A percentile compares a stretch with the other conserved stretches of the same genome.
These are phyloP conservation scores for Suillia variegata DNA, from an alignment of 2,888 invertebrate genomes.

Conservation along the genomic window DNA sequence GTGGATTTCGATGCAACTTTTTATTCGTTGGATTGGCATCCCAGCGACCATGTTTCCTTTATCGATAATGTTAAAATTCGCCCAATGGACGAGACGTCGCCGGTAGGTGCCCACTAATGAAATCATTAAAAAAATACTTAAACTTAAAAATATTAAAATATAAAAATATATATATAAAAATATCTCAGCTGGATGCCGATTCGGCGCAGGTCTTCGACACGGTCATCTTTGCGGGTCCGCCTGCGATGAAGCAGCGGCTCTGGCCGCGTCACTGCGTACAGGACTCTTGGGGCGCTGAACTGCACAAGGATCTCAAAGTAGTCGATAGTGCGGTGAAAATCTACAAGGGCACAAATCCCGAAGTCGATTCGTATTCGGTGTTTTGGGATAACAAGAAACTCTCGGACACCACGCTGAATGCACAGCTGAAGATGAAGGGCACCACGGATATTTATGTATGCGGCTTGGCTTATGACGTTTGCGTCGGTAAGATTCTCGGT, in stretches of 20 bases:
- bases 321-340: constrained; percentile 78
- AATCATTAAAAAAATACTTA: constrained; percentile 44
- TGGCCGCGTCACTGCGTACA: constrained; percentile 98
- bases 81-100: constrained; percentile 74
- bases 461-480: constrained; percentile 94
- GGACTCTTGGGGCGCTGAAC: constrained; percentile 91
- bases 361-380: constrained; percentile 96
- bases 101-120: too few relatives aligned
- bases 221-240: constrained; percentile 88
- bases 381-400: constrained; percentile 98
- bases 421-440: constrained; percentile 77
- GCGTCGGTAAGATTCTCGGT: constrained; percentile 76
- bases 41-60: constrained; percentile 82
- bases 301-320: constrained; percentile 86
- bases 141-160: too few relatives aligned
- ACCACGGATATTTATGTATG: constrained; percentile 94
- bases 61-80: constrained; percentile 86
- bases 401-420: constrained; percentile 82
- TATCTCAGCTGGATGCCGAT: constrained; percentile 69
- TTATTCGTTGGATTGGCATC: constrained; percentile 98
- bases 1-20: constrained; percentile 86
- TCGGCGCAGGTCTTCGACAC: constrained; percentile 86
- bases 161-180: not conserved
- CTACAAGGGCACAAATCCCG: constrained; percentile 91
- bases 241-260: constrained; percentile 83